Conservation (phyloP, 2,888 invertebrate genomes). For the Cantharis flavilabris region DNA sequence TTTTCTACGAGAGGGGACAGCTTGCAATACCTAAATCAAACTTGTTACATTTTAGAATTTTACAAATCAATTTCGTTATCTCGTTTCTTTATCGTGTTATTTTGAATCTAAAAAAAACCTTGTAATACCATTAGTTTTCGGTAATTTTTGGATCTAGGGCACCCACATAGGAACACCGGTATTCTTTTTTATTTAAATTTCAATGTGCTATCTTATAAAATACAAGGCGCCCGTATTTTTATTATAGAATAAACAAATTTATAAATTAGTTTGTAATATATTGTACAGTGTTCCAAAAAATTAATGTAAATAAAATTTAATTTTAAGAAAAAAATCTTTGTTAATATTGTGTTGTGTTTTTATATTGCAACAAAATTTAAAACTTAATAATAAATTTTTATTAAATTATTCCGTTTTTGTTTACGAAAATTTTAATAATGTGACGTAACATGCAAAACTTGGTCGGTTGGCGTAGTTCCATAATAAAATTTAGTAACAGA, state of each 20-base stretch:
- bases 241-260: slow-evolving; percentile 15
- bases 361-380: slow-evolving; percentile 53
- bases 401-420: slow-evolving; percentile 15
- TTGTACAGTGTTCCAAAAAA: slow-evolving; percentile 31
- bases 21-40: slow-evolving; percentile 12
- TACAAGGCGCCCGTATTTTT: slow-evolving; percentile 18
- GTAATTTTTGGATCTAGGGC: slow-evolving; percentile 1
- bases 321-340: slow-evolving; percentile 46
- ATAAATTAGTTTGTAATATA: slow-evolving; percentile 22
- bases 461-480: not conserved
- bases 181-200: not conserved
- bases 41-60: slow-evolving; percentile 13
- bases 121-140: not conserved
- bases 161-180: not conserved
- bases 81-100: not conserved
- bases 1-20: not conserved
- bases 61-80: not conserved
- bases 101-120: not conserved
- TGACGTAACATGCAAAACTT: not conserved
- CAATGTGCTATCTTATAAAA: slow-evolving; percentile 1
- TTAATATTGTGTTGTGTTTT: slow-evolving; percentile 56
- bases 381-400: slow-evolving; percentile 43
- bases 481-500: not conserved
- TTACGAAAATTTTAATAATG: not conserved
- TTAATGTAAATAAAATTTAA: slow-evolving; percentile 33